Evolutionary conservation across 1,140 invertebrate species (phyloP).

Genomic region (Drosophila sproati): DNA sequence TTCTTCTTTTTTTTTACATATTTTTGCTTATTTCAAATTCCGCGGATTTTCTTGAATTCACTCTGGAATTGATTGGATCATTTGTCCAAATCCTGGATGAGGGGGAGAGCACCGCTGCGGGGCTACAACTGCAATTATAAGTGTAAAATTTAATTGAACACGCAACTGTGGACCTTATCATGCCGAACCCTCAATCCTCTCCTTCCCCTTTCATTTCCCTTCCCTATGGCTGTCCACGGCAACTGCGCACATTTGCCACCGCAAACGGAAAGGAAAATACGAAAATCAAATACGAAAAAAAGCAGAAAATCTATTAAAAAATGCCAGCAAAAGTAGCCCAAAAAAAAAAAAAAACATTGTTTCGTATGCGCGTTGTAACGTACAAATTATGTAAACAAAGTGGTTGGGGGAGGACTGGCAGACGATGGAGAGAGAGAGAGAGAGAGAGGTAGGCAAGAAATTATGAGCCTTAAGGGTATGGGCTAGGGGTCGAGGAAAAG

Average conservation of each 20-base stretch:
- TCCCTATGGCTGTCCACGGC: conserved; percentile 28
- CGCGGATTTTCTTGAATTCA: background rate
- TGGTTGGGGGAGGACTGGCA: background rate
- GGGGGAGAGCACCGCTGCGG: conserved; percentile 1
- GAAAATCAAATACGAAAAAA: conserved; percentile 25
- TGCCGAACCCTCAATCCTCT: conserved; percentile 14
- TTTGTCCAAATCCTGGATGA: background rate
- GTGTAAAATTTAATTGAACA: conserved; percentile 72
- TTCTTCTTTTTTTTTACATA: no score
- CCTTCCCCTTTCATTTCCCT: background rate
- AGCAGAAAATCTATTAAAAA: conserved; percentile 77
- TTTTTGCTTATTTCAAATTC: background rate
- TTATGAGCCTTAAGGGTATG: conserved; percentile 68
- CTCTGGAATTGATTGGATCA: conserved; percentile 11
- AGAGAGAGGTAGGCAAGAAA: conserved; percentile 45
- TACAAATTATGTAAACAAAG: conserved; percentile 82
- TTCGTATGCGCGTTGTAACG: conserved; percentile 79
- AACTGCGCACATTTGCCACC: conserved; percentile 71
- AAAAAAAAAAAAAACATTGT: conserved; percentile 17
- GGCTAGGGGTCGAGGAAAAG: conserved; percentile 1
- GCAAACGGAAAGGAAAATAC: conserved; percentile 29
- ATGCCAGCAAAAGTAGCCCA: conserved; percentile 64
- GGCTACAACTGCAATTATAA: conserved; percentile 50
- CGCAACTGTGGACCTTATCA: conserved; percentile 49
- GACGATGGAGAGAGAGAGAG: background rate